Conservation (phyloP, 2,888 invertebrate species). For the Heliothis peltigera region DNA sequence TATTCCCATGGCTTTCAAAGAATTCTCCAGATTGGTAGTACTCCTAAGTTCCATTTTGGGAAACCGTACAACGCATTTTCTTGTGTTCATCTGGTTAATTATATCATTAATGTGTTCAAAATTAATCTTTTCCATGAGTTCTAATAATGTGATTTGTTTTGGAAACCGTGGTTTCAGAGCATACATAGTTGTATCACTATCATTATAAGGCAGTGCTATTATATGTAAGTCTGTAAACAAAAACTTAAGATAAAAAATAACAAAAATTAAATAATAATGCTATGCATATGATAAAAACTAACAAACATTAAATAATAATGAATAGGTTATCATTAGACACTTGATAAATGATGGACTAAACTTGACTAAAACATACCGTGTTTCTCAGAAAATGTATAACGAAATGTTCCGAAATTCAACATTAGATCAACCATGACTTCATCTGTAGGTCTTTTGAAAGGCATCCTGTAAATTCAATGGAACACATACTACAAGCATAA, state of each 20-base stretch:
- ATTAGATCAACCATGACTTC: slow-evolving; percentile 90
- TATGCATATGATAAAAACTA: not conserved
- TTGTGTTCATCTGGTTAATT: slow-evolving; percentile 82
- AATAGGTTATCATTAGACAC: slow-evolving; percentile 20
- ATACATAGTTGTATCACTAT: slow-evolving; percentile 91
- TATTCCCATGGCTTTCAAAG: slow-evolving; percentile 90
- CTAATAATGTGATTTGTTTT: slow-evolving; percentile 79
- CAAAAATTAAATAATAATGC: slow-evolving; percentile 11
- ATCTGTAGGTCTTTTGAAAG: slow-evolving; percentile 84
- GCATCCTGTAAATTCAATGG: slow-evolving; percentile 82
- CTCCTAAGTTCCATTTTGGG: slow-evolving; percentile 93
- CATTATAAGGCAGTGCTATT: slow-evolving; percentile 93
- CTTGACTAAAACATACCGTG: slow-evolving; percentile 71
- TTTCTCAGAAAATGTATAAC: slow-evolving; percentile 71
- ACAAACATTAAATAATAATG: slow-evolving; percentile 3
- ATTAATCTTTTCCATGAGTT: slow-evolving; percentile 85
- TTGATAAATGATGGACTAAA: slow-evolving; percentile 7
- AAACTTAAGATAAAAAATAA: slow-evolving; percentile 12
- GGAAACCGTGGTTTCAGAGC: slow-evolving; percentile 90
- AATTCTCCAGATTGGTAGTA: slow-evolving; percentile 87
- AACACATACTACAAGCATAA: not conserved
- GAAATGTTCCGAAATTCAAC: slow-evolving; percentile 87
- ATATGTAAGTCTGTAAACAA: slow-evolving; percentile 89
- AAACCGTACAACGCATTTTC: slow-evolving; percentile 89
- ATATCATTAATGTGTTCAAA: slow-evolving; percentile 85